A percentile compares a stretch with the other conserved stretches of the same genome.
These are phyloP conservation scores for Todiramphus chloris DNA, from an alignment of 2,113 vertebrate genomes.

Conservation along the genomic window DNA sequence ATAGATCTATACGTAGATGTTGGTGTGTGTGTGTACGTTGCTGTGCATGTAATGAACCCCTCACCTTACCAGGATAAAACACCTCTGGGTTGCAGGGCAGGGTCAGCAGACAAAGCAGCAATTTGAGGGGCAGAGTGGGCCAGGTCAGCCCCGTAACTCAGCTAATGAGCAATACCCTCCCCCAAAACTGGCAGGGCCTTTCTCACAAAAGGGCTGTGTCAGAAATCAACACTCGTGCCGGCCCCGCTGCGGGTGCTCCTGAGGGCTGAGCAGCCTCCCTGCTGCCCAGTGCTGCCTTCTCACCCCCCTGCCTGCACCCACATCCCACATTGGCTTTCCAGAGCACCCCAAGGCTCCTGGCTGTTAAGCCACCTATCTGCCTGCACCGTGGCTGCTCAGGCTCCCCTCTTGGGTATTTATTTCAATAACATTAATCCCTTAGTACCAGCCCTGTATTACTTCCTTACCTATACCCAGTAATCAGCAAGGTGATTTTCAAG, in stretches of 20 bases:
- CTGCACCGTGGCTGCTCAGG: rapidly evolving
- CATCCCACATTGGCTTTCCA: not conserved
- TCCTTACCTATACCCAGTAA: not conserved
- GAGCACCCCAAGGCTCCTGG: not conserved
- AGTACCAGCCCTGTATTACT: not conserved
- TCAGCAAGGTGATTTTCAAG: not conserved
- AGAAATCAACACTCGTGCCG: not conserved
- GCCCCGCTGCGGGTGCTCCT: not conserved
- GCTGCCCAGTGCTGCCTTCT: not conserved
- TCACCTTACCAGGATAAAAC: not conserved
- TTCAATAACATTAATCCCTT: not conserved
- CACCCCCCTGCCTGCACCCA: not conserved
- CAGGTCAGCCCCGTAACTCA: not conserved
- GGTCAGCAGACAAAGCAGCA: not conserved
- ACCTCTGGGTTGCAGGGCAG: not conserved
- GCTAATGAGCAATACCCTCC: not conserved
- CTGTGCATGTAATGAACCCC: not conserved
- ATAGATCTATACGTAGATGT: not conserved
- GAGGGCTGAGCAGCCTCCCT: not conserved
- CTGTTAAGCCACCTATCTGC: not conserved
- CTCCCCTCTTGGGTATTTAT: not conserved
- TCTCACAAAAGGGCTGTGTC: not conserved
- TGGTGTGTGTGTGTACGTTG: not conserved
- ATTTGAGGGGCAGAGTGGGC: not conserved
- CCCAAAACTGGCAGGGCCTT: rapidly evolving